Percentiles rank a stretch among this genome's conserved stretches.
phyloP scores from a whole-genome alignment of 1,140 invertebrate genomes.

The Hylaeus volcanicus region DNA sequence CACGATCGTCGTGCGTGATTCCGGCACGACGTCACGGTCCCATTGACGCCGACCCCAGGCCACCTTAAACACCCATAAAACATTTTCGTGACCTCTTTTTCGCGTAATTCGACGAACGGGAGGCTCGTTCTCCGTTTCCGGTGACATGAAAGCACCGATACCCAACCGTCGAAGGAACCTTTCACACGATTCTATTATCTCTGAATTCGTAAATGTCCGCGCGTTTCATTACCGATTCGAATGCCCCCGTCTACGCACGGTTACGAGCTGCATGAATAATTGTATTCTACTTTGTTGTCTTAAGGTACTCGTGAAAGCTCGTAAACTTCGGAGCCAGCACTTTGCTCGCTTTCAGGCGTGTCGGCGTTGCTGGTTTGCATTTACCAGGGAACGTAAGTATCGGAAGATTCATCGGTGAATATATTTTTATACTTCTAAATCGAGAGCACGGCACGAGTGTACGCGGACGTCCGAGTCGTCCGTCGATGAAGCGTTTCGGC shows the following conservation, averaged over 20 bases:
- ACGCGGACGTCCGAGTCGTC: background rate
- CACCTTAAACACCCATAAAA: conserved; percentile 68
- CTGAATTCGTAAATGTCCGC: conserved; percentile 26
- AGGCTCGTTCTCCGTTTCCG: conserved; percentile 56
- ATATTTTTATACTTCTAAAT: conserved; percentile 23
- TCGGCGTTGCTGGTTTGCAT: background rate
- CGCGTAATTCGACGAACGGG: conserved; percentile 54
- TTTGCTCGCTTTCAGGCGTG: background rate
- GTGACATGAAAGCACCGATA: conserved; percentile 52
- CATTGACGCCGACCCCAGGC: conserved; percentile 70
- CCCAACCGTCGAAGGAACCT: conserved; percentile 19
- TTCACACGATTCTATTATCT: conserved; percentile 31
- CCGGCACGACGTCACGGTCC: conserved; percentile 73
- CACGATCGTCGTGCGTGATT: conserved; percentile 71
- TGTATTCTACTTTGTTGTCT: background rate
- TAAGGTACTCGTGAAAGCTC: background rate
- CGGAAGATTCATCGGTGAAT: background rate
- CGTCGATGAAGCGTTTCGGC: background rate
- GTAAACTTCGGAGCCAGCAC: background rate
- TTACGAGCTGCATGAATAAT: conserved; percentile 31
- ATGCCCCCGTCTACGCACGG: background rate
- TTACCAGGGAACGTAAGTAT: background rate
- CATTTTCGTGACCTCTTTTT: conserved; percentile 66
- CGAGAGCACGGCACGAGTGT: background rate
- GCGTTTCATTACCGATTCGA: conserved; percentile 32